These are phyloP conservation scores for Enteromius radiatus DNA, from an alignment of 2,797 vertebrate genomes.

Conservation along the genomic window DNA sequence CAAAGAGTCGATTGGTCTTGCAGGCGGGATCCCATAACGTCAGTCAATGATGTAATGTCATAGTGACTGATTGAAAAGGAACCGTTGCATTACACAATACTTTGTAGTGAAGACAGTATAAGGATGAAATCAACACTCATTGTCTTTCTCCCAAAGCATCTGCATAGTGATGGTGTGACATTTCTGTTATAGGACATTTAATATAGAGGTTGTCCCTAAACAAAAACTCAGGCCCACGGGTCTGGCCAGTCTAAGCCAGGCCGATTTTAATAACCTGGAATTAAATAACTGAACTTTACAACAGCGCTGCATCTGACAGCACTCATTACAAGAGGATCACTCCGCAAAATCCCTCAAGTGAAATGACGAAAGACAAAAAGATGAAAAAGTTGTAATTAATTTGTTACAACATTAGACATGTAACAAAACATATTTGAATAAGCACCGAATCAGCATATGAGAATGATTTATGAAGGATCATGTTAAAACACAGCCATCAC, in stretches of 20 bases:
- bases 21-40: no score
- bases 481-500: not conserved
- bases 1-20: no score
- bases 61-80: no score
- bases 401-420: not conserved
- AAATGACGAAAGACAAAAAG: slow-evolving; percentile 72
- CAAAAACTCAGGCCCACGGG: slow-evolving; percentile 75
- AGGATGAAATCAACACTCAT: slow-evolving; percentile 69
- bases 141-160: slow-evolving; percentile 73
- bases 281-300: slow-evolving; percentile 83
- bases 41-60: no score
- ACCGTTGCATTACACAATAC: slow-evolving; percentile 1
- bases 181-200: slow-evolving; percentile 81
- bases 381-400: slow-evolving; percentile 48
- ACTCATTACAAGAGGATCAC: slow-evolving; percentile 79
- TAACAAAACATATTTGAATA: no score
- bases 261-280: slow-evolving; percentile 85
- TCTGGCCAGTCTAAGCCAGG: slow-evolving; percentile 77
- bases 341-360: slow-evolving; percentile 72
- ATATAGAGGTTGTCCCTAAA: slow-evolving; percentile 77
- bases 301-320: slow-evolving; percentile 80
- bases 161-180: slow-evolving; percentile 78
- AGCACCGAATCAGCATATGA: not conserved
- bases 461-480: not conserved
- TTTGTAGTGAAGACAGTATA: slow-evolving; percentile 11